phyloP scores from a whole-genome alignment of 2,113 vertebrate genomes.

The Harpagus bidentatus region DNA sequence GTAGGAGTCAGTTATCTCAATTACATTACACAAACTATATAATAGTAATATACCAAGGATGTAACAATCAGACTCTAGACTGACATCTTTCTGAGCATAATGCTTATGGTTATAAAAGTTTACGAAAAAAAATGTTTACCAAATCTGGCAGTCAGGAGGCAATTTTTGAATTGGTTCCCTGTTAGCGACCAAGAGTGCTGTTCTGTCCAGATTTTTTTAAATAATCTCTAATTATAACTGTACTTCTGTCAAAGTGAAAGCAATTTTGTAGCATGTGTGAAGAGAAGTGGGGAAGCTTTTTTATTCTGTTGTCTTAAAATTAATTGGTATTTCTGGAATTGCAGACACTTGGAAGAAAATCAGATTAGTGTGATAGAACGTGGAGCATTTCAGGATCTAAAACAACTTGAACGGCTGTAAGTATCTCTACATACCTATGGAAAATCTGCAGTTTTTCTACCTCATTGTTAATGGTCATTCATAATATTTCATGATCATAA shows the following conservation, averaged over 20 bases:
- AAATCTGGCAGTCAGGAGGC: background rate
- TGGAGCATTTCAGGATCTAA: conserved; percentile 96
- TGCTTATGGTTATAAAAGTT: background rate
- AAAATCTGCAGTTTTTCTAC: background rate
- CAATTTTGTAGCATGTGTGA: background rate
- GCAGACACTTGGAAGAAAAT: conserved; percentile 96
- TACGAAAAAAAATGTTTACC: background rate
- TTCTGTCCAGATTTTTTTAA: background rate
- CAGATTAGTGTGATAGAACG: conserved; percentile 94
- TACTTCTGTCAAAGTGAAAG: background rate
- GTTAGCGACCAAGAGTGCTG: background rate
- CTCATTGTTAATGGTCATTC: background rate
- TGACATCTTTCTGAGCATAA: background rate
- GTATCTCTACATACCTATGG: conserved; percentile 43
- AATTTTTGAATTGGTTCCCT: background rate
- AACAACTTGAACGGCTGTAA: conserved; percentile 95
- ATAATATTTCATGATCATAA: background rate
- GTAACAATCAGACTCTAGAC: background rate
- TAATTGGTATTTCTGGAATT: conserved; percentile 56
- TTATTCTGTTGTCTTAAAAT: background rate
- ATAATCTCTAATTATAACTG: background rate
- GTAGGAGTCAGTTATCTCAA: background rate
- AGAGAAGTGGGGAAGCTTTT: background rate
- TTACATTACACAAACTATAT: background rate
- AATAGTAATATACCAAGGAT: no score